phyloP scores from a whole-genome alignment of 1,140 invertebrate species.

The Aphelinus certus region DNA sequence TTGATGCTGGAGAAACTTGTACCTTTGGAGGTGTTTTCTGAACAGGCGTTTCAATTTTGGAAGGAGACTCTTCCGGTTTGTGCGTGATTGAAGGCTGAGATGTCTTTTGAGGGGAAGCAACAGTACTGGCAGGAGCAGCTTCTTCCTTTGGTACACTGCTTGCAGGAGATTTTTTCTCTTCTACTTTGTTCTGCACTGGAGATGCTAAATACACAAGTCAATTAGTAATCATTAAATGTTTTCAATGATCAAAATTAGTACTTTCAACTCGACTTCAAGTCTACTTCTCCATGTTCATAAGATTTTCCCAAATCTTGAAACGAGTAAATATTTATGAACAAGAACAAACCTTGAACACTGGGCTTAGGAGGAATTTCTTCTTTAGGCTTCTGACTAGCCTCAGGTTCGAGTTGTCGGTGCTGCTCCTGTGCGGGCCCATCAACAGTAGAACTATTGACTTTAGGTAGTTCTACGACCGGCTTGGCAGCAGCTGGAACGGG shows the following conservation, averaged over 20 bases:
- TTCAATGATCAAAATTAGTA: too few species aligned
- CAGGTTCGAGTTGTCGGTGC: not conserved
- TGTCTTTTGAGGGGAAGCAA: slow-evolving; percentile 44
- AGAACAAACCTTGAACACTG: slow-evolving; percentile 25
- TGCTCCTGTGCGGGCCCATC: slow-evolving; percentile 7
- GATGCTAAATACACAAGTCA: slow-evolving; percentile 25
- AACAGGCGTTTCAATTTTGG: slow-evolving; percentile 38
- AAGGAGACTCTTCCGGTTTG: slow-evolving; percentile 47
- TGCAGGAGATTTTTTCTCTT: slow-evolving; percentile 56
- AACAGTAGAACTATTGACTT: slow-evolving; percentile 26
- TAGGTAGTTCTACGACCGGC: slow-evolving; percentile 13
- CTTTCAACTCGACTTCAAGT: too few species aligned
- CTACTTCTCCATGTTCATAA: too few species aligned
- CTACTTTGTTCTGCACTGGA: slow-evolving; percentile 50
- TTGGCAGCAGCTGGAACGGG: not conserved
- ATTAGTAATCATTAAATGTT: slow-evolving; percentile 11
- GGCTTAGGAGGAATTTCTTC: slow-evolving; percentile 27
- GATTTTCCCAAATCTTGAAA: too few species aligned
- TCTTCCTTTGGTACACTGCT: slow-evolving; percentile 52
- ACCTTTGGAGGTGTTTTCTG: slow-evolving; percentile 39
- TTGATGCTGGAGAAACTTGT: slow-evolving; percentile 25
- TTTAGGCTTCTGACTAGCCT: slow-evolving; percentile 24
- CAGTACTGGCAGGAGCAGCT: slow-evolving; percentile 39
- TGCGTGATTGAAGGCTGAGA: slow-evolving; percentile 43
- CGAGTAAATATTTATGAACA: too few species aligned